phyloP scores from a whole-genome alignment of 2,888 invertebrate species.

The Prostheceraeus crozeri region DNA sequence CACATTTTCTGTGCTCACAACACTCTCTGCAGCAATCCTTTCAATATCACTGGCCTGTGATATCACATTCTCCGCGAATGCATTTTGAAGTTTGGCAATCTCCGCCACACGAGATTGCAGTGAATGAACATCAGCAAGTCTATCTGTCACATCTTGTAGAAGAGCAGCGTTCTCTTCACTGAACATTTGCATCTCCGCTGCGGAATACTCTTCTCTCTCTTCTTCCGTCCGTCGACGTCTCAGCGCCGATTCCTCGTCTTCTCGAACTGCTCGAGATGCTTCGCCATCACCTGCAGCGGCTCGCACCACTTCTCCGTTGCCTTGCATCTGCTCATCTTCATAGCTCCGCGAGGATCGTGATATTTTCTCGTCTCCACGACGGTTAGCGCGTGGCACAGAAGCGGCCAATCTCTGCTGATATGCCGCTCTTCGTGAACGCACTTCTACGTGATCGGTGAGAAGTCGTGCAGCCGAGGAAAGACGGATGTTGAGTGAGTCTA shows the following conservation, averaged over 20 bases:
- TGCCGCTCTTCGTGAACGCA: background rate
- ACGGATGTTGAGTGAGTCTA: background rate
- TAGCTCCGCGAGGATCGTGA: background rate
- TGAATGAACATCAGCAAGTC: conserved; percentile 41
- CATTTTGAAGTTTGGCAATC: conserved; percentile 85
- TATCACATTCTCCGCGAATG: conserved; percentile 86
- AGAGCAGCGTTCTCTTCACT: conserved; percentile 13
- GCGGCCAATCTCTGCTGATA: background rate
- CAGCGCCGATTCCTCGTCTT: background rate
- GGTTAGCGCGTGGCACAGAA: too few species aligned
- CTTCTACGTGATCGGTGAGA: background rate
- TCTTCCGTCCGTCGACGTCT: background rate
- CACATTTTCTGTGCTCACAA: conserved; percentile 86
- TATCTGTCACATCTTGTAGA: conserved; percentile 8
- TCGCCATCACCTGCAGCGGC: too few species aligned
- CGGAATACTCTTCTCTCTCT: background rate
- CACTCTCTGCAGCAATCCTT: conserved; percentile 75
- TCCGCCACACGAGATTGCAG: conserved; percentile 74
- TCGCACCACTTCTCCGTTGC: too few species aligned
- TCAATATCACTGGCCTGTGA: conserved; percentile 89
- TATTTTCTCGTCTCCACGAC: too few species aligned
- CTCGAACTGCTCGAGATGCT: too few species aligned
- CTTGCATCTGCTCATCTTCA: too few species aligned
- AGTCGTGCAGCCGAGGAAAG: background rate
- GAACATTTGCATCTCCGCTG: conserved; percentile 1